Percentiles rank a stretch among this genome's conserved stretches.
These are phyloP conservation scores for Ypsolopha sequella DNA, from an alignment of 2,888 invertebrate genomes.

Conservation along the genomic window DNA sequence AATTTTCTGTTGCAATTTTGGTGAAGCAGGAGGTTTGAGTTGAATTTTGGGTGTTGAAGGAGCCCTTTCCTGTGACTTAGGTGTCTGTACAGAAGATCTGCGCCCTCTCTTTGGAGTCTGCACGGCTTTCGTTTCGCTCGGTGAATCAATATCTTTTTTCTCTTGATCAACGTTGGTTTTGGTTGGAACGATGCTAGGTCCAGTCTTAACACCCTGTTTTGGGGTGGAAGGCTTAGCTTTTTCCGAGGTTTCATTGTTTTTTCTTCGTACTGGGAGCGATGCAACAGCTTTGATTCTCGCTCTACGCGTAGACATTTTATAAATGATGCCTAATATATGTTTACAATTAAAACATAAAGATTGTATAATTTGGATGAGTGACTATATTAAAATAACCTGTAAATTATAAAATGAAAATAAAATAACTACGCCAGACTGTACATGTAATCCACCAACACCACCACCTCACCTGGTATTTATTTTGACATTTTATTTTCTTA, in stretches of 20 bases:
- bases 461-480: neutral
- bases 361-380: too few species aligned
- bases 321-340: neutral
- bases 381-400: neutral
- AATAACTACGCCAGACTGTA: neutral
- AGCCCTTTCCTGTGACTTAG: neutral
- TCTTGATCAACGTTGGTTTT: neutral
- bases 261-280: constrained; percentile 71
- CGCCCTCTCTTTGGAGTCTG: neutral
- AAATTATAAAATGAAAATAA: too few species aligned
- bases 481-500: neutral
- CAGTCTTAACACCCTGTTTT: constrained; percentile 11
- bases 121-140: neutral
- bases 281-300: constrained; percentile 82
- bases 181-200: neutral
- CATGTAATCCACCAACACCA: neutral
- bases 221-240: constrained; percentile 15
- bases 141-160: neutral
- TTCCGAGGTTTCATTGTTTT: constrained; percentile 35
- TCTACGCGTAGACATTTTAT: constrained; percentile 73
- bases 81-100: neutral
- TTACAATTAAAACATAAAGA: too few species aligned
- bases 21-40: neutral
- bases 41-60: too few species aligned
- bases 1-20: neutral